A percentile compares a stretch with the other conserved stretches of the same genome.
phyloP scores from a whole-genome alignment of 2,797 vertebrate species.

The Gallinago solitaria region DNA sequence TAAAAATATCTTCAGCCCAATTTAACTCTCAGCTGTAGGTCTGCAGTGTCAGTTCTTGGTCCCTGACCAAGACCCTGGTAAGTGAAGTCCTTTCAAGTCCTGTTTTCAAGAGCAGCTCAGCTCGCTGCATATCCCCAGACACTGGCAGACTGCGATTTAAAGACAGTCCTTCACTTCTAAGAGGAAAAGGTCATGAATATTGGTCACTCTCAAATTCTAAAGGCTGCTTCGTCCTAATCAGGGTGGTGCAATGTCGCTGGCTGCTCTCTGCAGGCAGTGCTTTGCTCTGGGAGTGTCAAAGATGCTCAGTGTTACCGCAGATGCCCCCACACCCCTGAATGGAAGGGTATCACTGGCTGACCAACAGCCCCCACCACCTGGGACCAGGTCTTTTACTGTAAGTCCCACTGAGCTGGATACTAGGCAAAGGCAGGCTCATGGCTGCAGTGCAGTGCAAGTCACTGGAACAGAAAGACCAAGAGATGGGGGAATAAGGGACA shows the following conservation, averaged over 20 bases:
- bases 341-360: not conserved
- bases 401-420: not conserved
- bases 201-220: slow-evolving; percentile 23
- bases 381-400: not conserved
- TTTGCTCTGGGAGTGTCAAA: not conserved
- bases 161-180: not conserved
- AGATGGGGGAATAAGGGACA: not conserved
- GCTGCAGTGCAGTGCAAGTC: not conserved
- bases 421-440: not conserved
- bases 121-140: not conserved
- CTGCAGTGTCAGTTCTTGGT: not conserved
- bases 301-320: not conserved
- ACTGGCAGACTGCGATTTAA: not conserved
- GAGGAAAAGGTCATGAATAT: slow-evolving; percentile 35
- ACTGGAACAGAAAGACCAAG: not conserved
- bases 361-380: not conserved
- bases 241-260: not conserved
- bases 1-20: slow-evolving; percentile 13
- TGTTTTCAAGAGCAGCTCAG: slow-evolving; percentile 1
- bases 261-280: not conserved
- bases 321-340: not conserved
- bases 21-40: not conserved
- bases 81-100: not conserved
- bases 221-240: not conserved
- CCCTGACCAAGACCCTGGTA: not conserved